phyloP scores from a whole-genome alignment of 1,140 invertebrate species.

The Zophobas morio region DNA sequence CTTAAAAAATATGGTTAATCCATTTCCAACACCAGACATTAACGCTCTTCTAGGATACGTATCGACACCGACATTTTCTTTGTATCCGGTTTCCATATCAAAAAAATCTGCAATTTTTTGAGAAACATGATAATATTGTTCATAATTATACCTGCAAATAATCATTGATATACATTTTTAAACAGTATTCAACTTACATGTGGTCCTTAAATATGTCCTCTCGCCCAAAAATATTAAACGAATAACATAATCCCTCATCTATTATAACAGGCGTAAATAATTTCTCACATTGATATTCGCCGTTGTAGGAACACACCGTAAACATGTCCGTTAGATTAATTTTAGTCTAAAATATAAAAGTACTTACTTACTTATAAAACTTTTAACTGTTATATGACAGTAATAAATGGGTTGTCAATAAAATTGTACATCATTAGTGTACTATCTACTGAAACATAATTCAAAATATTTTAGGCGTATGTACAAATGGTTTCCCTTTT shows the following conservation, averaged over 20 bases:
- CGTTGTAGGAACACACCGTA: background rate
- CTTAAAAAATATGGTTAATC: slow-evolving; percentile 59
- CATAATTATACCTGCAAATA: background rate
- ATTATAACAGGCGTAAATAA: slow-evolving; percentile 13
- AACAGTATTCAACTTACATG: background rate
- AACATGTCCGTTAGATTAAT: too few species aligned
- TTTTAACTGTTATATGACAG: too few species aligned
- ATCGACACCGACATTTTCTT: slow-evolving; percentile 64
- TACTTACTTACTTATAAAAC: too few species aligned
- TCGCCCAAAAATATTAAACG: slow-evolving; percentile 17
- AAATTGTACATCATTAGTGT: too few species aligned
- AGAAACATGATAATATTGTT: background rate
- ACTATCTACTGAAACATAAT: too few species aligned
- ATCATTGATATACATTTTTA: background rate
- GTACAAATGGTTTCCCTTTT: too few species aligned
- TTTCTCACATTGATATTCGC: background rate
- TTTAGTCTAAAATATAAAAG: too few species aligned
- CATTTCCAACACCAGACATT: slow-evolving; percentile 67
- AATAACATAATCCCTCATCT: slow-evolving; percentile 22
- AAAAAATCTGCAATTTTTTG: slow-evolving; percentile 60
- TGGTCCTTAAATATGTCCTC: slow-evolving; percentile 3
- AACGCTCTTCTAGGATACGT: slow-evolving; percentile 69
- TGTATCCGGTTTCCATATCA: slow-evolving; percentile 68
- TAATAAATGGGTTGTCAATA: too few species aligned
- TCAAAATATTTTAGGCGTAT: too few species aligned